Base-by-base conservation (phyloP, 2,113 vertebrate genomes). In the Rhinichthys klamathensis region DNA sequence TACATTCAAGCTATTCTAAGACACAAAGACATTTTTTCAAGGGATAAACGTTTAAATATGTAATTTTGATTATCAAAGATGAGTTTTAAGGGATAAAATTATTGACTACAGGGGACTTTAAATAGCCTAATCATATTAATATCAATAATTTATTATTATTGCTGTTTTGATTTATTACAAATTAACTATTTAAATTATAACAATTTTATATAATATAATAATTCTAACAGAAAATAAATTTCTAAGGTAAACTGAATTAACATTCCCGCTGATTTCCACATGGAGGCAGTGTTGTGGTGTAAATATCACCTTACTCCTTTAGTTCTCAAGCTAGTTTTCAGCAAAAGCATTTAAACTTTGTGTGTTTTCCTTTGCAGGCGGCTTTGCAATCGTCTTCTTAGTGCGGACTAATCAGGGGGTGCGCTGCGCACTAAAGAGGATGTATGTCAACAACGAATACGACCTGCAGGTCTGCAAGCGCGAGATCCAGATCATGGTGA, bases 401-500 rank as follows among this genome's bases (percentile, higher is more conserved):
- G 97, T 98, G 86, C 95, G 95, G 90, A 98, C 97, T 11, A 96
- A 95, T 91, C 98, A 97, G 86, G 97, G 97, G 18, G 92, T 98
- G 90, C 97, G 97, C 18, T 98, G 97, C 88, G 98, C 98, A 88
- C 95, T 99, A 90, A 99, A 99, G 94, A 95, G 98, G 90, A 99
- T 99, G 98, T 99, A 99, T 0, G 98, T 99, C 93, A 99, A 99
- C 91, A 99, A 98, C 0, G 98, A 99, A 89, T 93, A 99, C 0
- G 98, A 99, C 90, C 93, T 99, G 87, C 97, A 98, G 88, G 97
- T 99, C 89, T 99, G 98, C 96, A 98, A 99, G 90, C 92, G 96
- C 54, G 98, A 99, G 90, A 98, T 99, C 91, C 98, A 99, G 86
- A 99, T 99, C 89, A 99, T 99, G 98, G 98, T 99, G 93, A 97